These are phyloP conservation scores for Pristionchus arcanus DNA, from an alignment of 2,888 invertebrate species.

Conservation along the genomic window DNA sequence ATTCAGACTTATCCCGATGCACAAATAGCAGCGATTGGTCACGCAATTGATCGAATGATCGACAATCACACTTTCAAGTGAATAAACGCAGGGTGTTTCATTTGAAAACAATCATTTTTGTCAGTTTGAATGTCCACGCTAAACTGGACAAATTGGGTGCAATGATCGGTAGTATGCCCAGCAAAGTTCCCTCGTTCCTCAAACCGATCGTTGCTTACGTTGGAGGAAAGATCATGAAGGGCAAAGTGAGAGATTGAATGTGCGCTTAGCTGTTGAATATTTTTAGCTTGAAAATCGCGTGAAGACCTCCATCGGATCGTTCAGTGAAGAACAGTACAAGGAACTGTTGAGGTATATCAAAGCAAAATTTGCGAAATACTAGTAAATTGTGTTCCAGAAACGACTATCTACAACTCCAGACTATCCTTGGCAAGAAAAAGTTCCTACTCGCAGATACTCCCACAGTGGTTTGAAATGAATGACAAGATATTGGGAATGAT, in stretches of 20 bases:
- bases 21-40: neutral
- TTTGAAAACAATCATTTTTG: neutral
- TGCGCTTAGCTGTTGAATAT: neutral
- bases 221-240: neutral
- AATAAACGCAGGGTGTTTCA: neutral
- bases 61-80: conserved; percentile 52
- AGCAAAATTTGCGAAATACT: neutral
- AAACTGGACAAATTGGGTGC: neutral
- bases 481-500: neutral
- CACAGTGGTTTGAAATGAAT: neutral
- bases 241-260: neutral
- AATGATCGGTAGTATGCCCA: neutral
- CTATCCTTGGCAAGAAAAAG: neutral
- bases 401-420: conserved; percentile 8
- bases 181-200: conserved; percentile 1
- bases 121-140: neutral
- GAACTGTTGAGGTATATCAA: neutral
- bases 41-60: conserved; percentile 34
- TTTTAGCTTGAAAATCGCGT: neutral
- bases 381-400: neutral
- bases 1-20: neutral
- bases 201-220: neutral
- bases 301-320: neutral
- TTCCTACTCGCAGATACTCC: neutral
- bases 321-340: neutral